phyloP scores from a whole-genome alignment of 2,797 vertebrate genomes.

The Limosa lapponica region DNA sequence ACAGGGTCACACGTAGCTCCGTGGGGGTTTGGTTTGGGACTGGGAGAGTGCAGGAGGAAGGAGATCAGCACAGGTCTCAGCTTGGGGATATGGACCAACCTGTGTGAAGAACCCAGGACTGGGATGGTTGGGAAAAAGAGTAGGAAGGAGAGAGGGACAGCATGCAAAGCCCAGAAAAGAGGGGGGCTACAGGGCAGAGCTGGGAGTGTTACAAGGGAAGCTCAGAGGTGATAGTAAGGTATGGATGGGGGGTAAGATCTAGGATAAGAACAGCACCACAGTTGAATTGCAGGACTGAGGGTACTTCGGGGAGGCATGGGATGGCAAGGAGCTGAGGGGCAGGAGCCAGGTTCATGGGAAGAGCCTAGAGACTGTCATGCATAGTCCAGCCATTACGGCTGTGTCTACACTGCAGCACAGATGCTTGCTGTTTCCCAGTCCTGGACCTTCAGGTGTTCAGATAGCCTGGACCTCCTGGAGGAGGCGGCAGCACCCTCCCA shows the following conservation, averaged over 20 bases:
- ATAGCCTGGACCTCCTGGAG: background rate
- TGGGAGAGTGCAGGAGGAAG: background rate
- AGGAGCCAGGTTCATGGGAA: background rate
- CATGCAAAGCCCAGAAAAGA: background rate
- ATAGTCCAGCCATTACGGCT: rapidly evolving
- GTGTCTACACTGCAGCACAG: background rate
- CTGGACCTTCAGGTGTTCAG: background rate
- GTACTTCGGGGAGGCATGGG: rapidly evolving
- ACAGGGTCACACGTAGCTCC: background rate
- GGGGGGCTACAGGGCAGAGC: background rate
- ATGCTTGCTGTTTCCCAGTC: rapidly evolving
- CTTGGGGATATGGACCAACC: background rate
- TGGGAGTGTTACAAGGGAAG: background rate
- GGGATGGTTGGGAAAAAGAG: background rate
- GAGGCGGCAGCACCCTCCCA: background rate
- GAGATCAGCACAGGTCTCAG: background rate
- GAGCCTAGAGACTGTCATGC: background rate
- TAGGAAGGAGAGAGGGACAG: background rate
- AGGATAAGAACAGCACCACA: background rate
- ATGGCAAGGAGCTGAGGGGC: background rate
- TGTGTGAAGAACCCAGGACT: background rate
- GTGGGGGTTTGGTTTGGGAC: rapidly evolving
- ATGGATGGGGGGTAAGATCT: background rate
- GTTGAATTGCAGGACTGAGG: background rate
- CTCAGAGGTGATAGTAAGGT: background rate